These are phyloP conservation scores for Acanthis flammea DNA, from an alignment of 2,797 vertebrate genomes.

Conservation along the genomic window DNA sequence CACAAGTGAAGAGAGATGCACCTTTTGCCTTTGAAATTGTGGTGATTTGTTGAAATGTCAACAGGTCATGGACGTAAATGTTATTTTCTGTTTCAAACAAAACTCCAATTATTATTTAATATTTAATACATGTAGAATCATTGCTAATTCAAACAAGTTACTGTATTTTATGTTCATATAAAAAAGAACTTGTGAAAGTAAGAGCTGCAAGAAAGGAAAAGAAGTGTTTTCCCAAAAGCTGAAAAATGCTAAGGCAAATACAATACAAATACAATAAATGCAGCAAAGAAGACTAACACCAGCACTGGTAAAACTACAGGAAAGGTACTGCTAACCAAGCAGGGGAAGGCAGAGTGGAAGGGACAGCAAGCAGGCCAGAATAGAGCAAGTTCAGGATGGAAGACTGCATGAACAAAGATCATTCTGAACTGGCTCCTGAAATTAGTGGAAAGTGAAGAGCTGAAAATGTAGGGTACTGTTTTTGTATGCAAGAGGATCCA, in stretches of 20 bases:
- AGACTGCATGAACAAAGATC: not conserved
- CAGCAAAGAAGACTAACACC: not conserved
- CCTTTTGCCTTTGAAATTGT: constrained; percentile 93
- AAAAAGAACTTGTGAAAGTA: not conserved
- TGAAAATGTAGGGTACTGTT: not conserved
- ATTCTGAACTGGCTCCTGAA: constrained; percentile 2
- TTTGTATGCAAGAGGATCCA: not conserved
- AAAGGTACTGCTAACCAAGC: not conserved
- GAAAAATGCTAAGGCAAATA: not conserved
- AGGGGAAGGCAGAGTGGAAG: not conserved
- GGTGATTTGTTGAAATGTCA: constrained; percentile 98
- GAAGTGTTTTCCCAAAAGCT: not conserved
- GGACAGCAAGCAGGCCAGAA: not conserved
- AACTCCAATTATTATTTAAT: constrained; percentile 16
- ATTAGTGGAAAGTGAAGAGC: not conserved
- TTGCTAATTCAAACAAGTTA: not conserved
- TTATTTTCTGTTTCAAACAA: constrained; percentile 88
- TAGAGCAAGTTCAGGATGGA: not conserved
- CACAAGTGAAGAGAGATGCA: constrained; percentile 93
- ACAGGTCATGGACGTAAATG: constrained; percentile 95
- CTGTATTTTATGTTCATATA: not conserved
- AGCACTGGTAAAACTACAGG: not conserved
- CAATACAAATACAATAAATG: not conserved
- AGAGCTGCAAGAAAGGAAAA: not conserved
- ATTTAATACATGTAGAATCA: not conserved